Conservation (phyloP, 2,797 vertebrate genomes). For the Craterocephalus amniculus region DNA sequence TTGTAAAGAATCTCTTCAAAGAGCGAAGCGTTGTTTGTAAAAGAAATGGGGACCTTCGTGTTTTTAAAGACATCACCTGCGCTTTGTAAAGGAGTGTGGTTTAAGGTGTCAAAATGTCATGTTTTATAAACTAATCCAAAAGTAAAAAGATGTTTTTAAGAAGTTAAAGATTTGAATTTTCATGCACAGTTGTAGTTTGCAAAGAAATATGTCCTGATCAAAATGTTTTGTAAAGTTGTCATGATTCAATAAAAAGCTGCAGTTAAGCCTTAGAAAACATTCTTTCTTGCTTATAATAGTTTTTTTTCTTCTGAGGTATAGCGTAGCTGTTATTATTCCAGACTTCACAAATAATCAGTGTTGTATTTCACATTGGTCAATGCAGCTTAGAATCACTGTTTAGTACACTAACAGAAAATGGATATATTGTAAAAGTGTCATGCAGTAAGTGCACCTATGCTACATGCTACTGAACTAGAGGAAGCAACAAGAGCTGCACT, state of each 20-base stretch:
- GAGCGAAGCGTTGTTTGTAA: slow-evolving; percentile 58
- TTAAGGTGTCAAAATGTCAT: slow-evolving; percentile 81
- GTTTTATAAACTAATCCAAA: slow-evolving; percentile 94
- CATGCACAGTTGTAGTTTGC: slow-evolving; percentile 90
- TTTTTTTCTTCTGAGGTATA: not conserved
- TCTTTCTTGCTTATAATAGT: not conserved
- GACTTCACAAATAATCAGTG: not conserved
- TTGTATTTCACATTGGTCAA: too few species aligned
- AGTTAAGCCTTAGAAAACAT: slow-evolving; percentile 58
- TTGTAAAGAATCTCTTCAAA: slow-evolving; percentile 54
- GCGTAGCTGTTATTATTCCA: not conserved
- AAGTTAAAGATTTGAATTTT: slow-evolving; percentile 78
- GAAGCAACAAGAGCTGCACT: not conserved
- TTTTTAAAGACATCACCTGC: slow-evolving; percentile 71
- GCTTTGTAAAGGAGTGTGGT: slow-evolving; percentile 76
- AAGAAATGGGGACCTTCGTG: slow-evolving; percentile 69
- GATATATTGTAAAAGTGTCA: not conserved
- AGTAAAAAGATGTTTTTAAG: slow-evolving; percentile 81
- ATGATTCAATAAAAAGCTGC: slow-evolving; percentile 89
- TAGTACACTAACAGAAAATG: not conserved
- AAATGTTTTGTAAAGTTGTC: slow-evolving; percentile 87
- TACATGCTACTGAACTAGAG: not conserved
- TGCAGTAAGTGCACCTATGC: not conserved
- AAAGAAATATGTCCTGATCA: slow-evolving; percentile 87
- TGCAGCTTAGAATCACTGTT: not conserved